Conservation (phyloP, 1,140 invertebrate species). For the Leucophenga varia region DNA sequence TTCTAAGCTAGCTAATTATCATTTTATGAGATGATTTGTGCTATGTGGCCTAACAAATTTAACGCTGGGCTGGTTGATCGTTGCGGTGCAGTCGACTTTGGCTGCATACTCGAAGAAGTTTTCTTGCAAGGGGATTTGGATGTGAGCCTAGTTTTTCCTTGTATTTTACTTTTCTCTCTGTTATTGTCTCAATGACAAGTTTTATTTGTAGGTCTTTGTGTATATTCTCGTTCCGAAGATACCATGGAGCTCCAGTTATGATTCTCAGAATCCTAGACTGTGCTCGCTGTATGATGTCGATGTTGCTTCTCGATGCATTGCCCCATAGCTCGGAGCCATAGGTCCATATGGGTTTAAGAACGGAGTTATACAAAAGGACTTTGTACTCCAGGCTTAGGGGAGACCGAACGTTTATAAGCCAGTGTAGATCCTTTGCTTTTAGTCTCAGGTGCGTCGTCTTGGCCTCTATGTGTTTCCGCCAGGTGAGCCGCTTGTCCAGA, state of each 20-base stretch:
- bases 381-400: neutral
- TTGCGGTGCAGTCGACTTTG: neutral
- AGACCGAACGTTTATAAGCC: neutral
- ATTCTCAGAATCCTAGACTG: too few species aligned
- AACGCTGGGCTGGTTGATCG: too few species aligned
- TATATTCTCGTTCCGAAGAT: too few species aligned
- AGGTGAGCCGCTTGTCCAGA: conserved; percentile 1
- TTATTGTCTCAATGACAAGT: neutral
- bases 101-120: neutral
- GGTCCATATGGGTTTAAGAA: neutral
- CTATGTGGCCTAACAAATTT: too few species aligned
- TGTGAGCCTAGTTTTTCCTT: neutral
- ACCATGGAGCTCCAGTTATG: too few species aligned
- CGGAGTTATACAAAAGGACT: neutral
- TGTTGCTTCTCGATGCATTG: neutral
- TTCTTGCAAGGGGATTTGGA: neutral
- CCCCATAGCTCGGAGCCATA: neutral
- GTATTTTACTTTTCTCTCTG: neutral
- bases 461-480: conserved; percentile 2
- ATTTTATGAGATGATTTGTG: too few species aligned
- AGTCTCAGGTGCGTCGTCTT: too few species aligned
- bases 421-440: neutral
- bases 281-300: neutral
- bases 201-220: too few species aligned
- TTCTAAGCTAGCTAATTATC: too few species aligned